These are phyloP conservation scores for Coelogynopora nodosa DNA, from an alignment of 2,888 invertebrate species.

Conservation along the genomic window DNA sequence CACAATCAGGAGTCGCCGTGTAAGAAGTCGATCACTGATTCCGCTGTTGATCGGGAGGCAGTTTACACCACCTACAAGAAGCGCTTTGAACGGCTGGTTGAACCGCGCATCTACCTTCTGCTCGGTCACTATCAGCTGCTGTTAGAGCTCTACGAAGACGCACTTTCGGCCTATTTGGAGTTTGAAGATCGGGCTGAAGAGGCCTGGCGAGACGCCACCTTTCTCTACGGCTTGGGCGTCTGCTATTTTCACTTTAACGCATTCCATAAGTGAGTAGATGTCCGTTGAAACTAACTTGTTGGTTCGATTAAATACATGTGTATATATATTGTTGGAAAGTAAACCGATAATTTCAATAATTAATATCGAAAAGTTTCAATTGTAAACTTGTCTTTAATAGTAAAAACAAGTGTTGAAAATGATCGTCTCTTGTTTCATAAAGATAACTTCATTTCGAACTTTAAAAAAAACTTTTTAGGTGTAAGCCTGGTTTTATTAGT, in stretches of 20 bases:
- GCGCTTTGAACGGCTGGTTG: constrained; percentile 24
- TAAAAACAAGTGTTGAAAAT: too few species aligned
- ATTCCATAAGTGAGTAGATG: constrained; percentile 80
- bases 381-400: too few species aligned
- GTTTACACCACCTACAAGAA: constrained; percentile 9
- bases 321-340: background rate
- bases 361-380: too few species aligned
- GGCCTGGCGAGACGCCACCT: constrained; percentile 70
- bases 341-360: too few species aligned
- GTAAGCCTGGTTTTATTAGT: too few species aligned
- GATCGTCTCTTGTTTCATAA: too few species aligned
- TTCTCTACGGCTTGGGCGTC: constrained; percentile 87
- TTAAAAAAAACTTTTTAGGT: too few species aligned
- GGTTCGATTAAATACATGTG: background rate
- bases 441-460: too few species aligned
- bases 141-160: constrained; percentile 87
- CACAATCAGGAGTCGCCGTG: background rate
- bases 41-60: background rate
- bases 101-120: constrained; percentile 82
- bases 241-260: constrained; percentile 94
- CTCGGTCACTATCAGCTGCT: constrained; percentile 89
- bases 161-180: constrained; percentile 93
- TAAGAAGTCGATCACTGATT: background rate
- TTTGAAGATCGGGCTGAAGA: constrained; percentile 55
- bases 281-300: background rate